phyloP scores from a whole-genome alignment of 1,140 invertebrate genomes.

The Bombus confusus region DNA sequence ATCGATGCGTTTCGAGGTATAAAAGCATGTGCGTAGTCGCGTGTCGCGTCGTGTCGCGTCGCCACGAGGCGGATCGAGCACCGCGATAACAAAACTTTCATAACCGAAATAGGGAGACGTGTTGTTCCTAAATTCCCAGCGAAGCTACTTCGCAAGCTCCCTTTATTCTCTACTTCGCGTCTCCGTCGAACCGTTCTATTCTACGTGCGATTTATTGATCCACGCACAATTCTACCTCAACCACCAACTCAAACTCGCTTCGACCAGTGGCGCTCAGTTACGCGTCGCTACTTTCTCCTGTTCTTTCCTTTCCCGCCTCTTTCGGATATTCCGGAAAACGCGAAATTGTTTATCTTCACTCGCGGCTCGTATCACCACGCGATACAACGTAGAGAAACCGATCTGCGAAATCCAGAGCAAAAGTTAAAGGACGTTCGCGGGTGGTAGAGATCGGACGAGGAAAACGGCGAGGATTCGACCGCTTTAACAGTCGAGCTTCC shows the following conservation, averaged over 20 bases:
- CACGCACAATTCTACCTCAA: constrained; percentile 75
- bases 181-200: constrained; percentile 74
- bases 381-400: neutral
- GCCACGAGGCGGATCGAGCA: neutral
- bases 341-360: neutral
- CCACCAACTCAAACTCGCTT: constrained; percentile 51
- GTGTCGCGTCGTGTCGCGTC: neutral
- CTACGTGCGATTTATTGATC: constrained; percentile 82
- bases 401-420: too few species aligned
- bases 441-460: neutral
- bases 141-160: constrained; percentile 62
- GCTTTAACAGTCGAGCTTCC: constrained; percentile 13
- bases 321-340: neutral
- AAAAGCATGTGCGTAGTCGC: neutral
- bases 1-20: neutral
- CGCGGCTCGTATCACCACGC: neutral
- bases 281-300: neutral
- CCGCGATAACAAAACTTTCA: constrained; percentile 6
- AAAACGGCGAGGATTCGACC: constrained; percentile 28
- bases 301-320: neutral
- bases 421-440: neutral
- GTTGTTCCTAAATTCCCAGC: constrained; percentile 31
- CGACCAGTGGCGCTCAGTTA: constrained; percentile 70
- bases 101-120: neutral
- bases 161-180: constrained; percentile 74